Percentiles rank a stretch among this genome's conserved stretches.
Evolutionary conservation across 2,113 vertebrate genomes (phyloP).

Genomic region (Phoenicopterus ruber): DNA sequence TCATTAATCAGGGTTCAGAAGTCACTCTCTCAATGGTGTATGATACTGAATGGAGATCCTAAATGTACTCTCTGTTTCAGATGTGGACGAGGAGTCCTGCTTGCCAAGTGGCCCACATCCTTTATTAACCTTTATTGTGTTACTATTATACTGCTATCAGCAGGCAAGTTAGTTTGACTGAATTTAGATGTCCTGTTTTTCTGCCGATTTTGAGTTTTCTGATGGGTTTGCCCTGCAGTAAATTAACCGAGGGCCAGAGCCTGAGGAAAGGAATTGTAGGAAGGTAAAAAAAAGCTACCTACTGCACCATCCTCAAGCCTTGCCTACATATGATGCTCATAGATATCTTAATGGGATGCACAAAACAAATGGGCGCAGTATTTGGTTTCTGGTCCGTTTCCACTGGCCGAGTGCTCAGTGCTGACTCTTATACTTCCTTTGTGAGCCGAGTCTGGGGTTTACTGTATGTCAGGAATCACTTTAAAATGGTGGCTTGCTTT

Average conservation of each 20-base stretch:
- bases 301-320: not conserved
- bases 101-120: not conserved
- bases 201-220: not conserved
- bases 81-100: not conserved
- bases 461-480: not conserved
- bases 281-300: not conserved
- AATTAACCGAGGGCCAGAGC: accelerated
- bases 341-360: not conserved
- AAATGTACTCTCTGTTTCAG: not conserved
- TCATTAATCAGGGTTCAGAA: not conserved
- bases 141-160: not conserved
- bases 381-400: not conserved
- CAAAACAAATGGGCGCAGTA: not conserved
- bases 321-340: not conserved
- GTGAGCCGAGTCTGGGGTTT: not conserved
- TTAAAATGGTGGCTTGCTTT: not conserved
- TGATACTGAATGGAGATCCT: not conserved
- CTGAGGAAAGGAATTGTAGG: not conserved
- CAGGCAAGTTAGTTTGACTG: not conserved
- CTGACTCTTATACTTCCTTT: not conserved
- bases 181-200: not conserved
- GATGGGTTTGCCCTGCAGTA: not conserved
- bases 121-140: not conserved
- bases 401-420: not conserved
- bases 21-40: not conserved